A percentile compares a stretch with the other conserved stretches of the same genome.
phyloP scores from a whole-genome alignment of 2,113 vertebrate species.

The Anser brachyrhynchus region DNA sequence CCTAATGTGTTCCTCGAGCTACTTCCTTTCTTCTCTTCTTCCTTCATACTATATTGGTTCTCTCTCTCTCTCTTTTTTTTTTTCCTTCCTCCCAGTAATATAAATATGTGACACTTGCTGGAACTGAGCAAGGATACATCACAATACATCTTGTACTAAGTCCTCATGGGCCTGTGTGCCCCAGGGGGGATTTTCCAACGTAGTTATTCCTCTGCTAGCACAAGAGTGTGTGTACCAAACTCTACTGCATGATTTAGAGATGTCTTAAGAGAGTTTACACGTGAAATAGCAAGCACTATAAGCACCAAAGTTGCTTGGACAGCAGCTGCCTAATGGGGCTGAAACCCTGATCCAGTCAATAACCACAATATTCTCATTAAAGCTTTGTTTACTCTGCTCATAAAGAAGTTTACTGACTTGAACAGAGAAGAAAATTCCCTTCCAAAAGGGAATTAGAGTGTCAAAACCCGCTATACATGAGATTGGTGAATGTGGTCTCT shows the following conservation, averaged over 20 bases:
- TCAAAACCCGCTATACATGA: background rate
- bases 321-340: constrained; percentile 3
- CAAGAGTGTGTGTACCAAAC: constrained; percentile 10
- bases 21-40: background rate
- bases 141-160: background rate
- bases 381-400: constrained; percentile 20
- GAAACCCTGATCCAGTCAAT: background rate
- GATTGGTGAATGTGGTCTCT: background rate
- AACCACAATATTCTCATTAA: constrained; percentile 26
- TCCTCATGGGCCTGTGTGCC: background rate
- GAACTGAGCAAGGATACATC: background rate
- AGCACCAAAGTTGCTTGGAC: constrained; percentile 21
- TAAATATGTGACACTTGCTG: background rate
- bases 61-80: background rate
- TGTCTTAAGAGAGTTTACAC: constrained; percentile 42
- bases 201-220: background rate
- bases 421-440: background rate
- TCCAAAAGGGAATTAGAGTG: background rate
- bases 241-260: constrained; percentile 17
- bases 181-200: background rate
- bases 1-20: rapidly evolving
- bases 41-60: background rate
- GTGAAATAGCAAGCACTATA: background rate
- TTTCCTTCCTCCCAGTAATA: no score
- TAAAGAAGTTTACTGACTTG: constrained; percentile 1